Conservation (phyloP, 2,888 invertebrate species). For the Eilema sororculum region DNA sequence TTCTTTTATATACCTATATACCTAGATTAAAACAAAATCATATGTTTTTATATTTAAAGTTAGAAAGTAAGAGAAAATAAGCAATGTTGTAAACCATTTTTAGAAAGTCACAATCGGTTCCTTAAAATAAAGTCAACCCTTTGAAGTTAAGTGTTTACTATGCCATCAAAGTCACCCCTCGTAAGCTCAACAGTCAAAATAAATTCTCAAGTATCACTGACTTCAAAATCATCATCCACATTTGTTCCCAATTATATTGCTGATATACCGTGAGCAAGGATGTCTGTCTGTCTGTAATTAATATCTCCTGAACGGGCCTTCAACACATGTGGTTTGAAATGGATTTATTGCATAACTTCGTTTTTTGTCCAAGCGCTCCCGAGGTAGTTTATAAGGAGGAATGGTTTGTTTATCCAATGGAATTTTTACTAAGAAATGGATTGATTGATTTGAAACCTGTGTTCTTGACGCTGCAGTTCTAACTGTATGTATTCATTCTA, state of each 20-base stretch:
- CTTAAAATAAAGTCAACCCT: constrained; percentile 50
- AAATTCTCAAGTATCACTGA: constrained; percentile 55
- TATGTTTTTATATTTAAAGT: neutral
- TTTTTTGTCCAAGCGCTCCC: constrained; percentile 42
- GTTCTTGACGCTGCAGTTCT: constrained; percentile 7
- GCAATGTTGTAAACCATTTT: constrained; percentile 32
- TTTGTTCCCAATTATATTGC: constrained; percentile 82
- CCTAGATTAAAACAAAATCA: too few species aligned
- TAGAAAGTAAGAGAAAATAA: constrained; percentile 18
- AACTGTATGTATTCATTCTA: constrained; percentile 10
- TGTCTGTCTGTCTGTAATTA: constrained; percentile 76
- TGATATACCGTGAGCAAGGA: constrained; percentile 77
- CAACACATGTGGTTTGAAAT: constrained; percentile 74
- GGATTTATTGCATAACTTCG: constrained; percentile 74
- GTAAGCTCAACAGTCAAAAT: constrained; percentile 54
- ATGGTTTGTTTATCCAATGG: constrained; percentile 21
- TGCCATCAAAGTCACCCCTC: constrained; percentile 50
- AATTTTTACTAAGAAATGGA: constrained; percentile 20
- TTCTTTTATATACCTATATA: too few species aligned
- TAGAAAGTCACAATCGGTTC: constrained; percentile 48
- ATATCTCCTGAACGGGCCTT: constrained; percentile 70
- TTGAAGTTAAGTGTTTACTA: constrained; percentile 55
- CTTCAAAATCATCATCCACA: constrained; percentile 65
- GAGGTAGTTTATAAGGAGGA: constrained; percentile 21
- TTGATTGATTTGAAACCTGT: constrained; percentile 23